Conservation (phyloP, 1,140 invertebrate genomes). For the Ceratosolen solmsi region DNA sequence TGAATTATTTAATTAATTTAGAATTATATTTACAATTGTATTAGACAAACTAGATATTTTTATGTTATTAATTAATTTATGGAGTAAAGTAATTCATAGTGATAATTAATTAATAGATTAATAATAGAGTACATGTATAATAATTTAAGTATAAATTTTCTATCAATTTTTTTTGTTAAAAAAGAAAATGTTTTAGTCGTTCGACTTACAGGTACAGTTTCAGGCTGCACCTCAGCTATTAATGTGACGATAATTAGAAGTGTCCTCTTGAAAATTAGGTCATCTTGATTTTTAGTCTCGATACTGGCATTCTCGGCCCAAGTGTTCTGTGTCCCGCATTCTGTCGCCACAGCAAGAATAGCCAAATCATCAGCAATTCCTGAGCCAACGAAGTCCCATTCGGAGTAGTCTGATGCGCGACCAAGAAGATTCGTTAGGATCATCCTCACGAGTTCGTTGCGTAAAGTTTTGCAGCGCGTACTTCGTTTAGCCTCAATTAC, state of each 20-base stretch:
- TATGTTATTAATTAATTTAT: too few species aligned
- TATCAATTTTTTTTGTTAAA: too few species aligned
- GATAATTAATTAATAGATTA: too few species aligned
- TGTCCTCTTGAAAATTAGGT: conserved; percentile 58
- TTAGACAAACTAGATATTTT: too few species aligned
- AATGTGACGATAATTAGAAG: conserved; percentile 55
- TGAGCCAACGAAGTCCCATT: conserved; percentile 59
- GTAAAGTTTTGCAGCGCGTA: conserved; percentile 39
- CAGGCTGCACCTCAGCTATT: background rate
- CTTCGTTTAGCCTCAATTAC: too few species aligned
- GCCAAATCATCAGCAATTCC: conserved; percentile 61
- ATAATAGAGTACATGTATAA: too few species aligned
- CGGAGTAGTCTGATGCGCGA: conserved; percentile 47
- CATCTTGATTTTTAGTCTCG: conserved; percentile 45
- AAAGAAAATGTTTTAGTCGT: background rate
- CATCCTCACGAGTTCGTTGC: conserved; percentile 62
- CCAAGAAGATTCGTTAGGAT: conserved; percentile 59
- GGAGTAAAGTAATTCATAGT: too few species aligned
- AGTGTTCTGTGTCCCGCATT: conserved; percentile 49
- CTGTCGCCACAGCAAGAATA: conserved; percentile 49
- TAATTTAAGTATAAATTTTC: too few species aligned
- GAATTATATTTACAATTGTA: too few species aligned
- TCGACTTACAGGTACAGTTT: background rate
- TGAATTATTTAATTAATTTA: too few species aligned
- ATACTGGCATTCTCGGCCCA: conserved; percentile 55